Evolutionary conservation across 2,888 invertebrate genomes (phyloP), one percentile per base, ranked within the genome.

Genomic region (Drosophila anomelani): DNA sequence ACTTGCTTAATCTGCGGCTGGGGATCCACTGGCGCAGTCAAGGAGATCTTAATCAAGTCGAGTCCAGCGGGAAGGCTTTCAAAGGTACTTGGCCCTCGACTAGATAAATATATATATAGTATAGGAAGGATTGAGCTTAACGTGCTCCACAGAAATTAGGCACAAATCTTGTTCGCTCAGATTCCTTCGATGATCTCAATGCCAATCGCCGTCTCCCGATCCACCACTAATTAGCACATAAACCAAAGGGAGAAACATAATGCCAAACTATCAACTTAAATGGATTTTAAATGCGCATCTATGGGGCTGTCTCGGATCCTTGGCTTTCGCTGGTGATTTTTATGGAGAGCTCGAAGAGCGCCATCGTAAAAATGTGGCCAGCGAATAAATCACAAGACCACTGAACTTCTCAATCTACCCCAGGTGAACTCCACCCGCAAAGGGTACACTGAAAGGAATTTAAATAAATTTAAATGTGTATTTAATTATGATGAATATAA

Each of bases 101-200:
- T 70, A 75, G 77, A 76, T 75, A 63, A 76, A 59, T 73, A 78
- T 79, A 72, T 72, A 59, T 75, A 76, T 73, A 63, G 1, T 17
- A 20, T 20, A 17, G 3, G 2, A 6, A 58, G 63, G 32, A 4
- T 39, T 54, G 71, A 83, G 75, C 72, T 79, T 80, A 79, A 85
- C 84, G 81, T 85, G 87, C 82, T 75, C 79, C 64, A 77, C 76
- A 77, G 88, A 85, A 85, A 85, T 85, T 85, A 87, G 85, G 81
- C 83, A 76, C 77, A 86, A 83, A 86, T 86, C 84, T 83, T 78
- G 70, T 76, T 75, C 68, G 55, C 66, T 68, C 13, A 49, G 56
- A 66, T 68, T 55, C 68, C 66, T 77, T 54, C 74, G 82, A 85
- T 63, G 56, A 62, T 64, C 39, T 53, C 29, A 56, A 74, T 72